These are phyloP conservation scores for Adelges cooleyi DNA, from an alignment of 1,140 invertebrate species.

Conservation along the genomic window DNA sequence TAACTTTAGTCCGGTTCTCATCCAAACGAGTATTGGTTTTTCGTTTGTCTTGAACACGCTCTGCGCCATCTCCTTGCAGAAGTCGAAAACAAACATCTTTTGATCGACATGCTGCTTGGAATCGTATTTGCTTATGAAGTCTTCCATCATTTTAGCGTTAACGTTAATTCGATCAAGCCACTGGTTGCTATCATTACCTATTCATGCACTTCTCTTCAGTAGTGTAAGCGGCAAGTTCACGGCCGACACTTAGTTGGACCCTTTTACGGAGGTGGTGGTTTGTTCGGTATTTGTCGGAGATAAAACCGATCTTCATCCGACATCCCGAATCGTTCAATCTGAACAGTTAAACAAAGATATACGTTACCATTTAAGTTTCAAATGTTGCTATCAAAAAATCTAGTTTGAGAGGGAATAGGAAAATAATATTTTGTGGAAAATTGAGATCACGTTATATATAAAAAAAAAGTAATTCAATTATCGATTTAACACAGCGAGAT, in stretches of 20 bases:
- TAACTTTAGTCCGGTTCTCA: background rate
- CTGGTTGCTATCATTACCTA: background rate
- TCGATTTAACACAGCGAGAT: no score
- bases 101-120: background rate
- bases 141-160: background rate
- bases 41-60: background rate
- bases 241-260: background rate
- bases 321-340: conserved; percentile 1
- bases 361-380: no score
- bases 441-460: no score
- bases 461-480: no score
- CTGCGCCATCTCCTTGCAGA: background rate
- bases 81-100: conserved; percentile 12
- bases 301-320: background rate
- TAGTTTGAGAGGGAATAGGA: no score
- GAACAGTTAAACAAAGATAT: no score
- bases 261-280: conserved; percentile 8
- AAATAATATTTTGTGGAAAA: no score
- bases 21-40: background rate
- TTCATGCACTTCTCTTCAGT: background rate
- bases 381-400: no score
- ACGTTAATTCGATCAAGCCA: background rate
- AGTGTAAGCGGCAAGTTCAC: background rate
- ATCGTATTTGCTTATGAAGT: background rate
- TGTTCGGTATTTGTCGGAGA: conserved; percentile 5